These are phyloP conservation scores for Caenorhabditis doughertyi DNA, from an alignment of 2,888 invertebrate genomes.

Conservation along the genomic window DNA sequence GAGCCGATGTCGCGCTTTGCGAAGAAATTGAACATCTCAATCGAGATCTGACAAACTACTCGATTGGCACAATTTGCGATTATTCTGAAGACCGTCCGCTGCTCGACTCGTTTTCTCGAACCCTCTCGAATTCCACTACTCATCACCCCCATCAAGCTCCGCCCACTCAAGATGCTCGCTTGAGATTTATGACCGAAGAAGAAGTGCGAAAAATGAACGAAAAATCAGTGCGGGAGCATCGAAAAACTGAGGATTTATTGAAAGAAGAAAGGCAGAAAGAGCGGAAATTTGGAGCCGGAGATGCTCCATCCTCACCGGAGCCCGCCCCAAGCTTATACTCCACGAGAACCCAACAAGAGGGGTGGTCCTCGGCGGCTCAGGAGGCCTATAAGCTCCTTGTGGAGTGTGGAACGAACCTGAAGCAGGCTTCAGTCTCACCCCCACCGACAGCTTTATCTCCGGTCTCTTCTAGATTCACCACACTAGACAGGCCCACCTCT, in stretches of 20 bases:
- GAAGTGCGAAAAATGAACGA: slow-evolving; percentile 68
- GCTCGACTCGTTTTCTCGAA: slow-evolving; percentile 53
- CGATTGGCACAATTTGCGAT: slow-evolving; percentile 67
- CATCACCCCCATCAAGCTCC: not conserved
- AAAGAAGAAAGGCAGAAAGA: slow-evolving; percentile 60
- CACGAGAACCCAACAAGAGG: slow-evolving; percentile 33
- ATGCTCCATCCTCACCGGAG: slow-evolving; percentile 41
- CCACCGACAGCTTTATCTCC: slow-evolving; percentile 50
- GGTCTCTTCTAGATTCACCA: slow-evolving; percentile 21
- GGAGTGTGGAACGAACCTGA: slow-evolving; percentile 85
- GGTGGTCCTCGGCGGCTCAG: slow-evolving; percentile 85
- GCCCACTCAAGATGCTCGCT: slow-evolving; percentile 32
- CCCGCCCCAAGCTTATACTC: slow-evolving; percentile 23
- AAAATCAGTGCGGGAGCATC: slow-evolving; percentile 68
- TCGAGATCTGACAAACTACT: slow-evolving; percentile 72
- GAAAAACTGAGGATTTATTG: slow-evolving; percentile 55
- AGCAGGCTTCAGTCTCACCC: slow-evolving; percentile 66
- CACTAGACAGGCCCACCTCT: slow-evolving; percentile 36
- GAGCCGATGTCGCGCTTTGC: slow-evolving; percentile 48
- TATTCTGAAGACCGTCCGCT: slow-evolving; percentile 72
- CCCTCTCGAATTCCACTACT: not conserved
- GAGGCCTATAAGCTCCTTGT: slow-evolving; percentile 95
- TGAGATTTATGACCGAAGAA: slow-evolving; percentile 68
- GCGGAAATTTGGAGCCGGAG: slow-evolving; percentile 55
- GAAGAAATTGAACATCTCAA: slow-evolving; percentile 69